These are phyloP conservation scores for Amaurobius ferox DNA, from an alignment of 2,888 invertebrate genomes.

Conservation along the genomic window DNA sequence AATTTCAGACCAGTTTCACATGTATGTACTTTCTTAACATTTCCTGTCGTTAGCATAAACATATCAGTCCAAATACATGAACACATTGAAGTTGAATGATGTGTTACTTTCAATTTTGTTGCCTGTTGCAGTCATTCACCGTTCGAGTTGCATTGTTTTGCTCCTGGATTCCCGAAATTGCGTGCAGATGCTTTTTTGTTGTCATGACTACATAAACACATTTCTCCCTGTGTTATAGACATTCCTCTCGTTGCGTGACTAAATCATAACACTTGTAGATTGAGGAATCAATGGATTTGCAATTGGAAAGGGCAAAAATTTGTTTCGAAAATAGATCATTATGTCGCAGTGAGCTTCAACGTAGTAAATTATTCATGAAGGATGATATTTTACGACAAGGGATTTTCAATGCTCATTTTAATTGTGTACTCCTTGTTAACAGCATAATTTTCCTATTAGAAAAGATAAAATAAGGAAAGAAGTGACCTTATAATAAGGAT, in stretches of 20 bases:
- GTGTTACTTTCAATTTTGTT: not conserved
- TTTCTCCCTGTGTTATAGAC: not conserved
- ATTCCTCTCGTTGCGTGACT: not conserved
- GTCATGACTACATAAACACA: conserved; percentile 4
- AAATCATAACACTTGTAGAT: not conserved
- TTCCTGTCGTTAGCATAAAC: too few relatives aligned
- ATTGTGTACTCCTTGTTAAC: too few relatives aligned
- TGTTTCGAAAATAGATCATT: not conserved
- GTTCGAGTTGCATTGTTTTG: conserved; percentile 11
- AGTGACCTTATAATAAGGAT: too few relatives aligned
- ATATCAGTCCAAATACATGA: too few relatives aligned
- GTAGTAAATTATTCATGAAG: too few relatives aligned
- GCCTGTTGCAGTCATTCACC: conserved; percentile 1
- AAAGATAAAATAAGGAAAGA: too few relatives aligned
- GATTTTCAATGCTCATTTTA: too few relatives aligned
- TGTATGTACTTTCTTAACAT: too few relatives aligned
- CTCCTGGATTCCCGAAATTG: not conserved
- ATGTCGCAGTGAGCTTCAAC: not conserved
- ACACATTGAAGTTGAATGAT: not conserved
- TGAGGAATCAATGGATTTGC: not conserved
- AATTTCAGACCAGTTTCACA: too few relatives aligned
- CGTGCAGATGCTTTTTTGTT: conserved; percentile 5
- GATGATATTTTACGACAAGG: too few relatives aligned
- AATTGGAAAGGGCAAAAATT: not conserved
- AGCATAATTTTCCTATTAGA: too few relatives aligned